A percentile compares a stretch with the other conserved stretches of the same genome.
These are phyloP conservation scores for Macrotus californicus DNA, from an alignment of 2,113 vertebrate genomes.

Conservation along the genomic window DNA sequence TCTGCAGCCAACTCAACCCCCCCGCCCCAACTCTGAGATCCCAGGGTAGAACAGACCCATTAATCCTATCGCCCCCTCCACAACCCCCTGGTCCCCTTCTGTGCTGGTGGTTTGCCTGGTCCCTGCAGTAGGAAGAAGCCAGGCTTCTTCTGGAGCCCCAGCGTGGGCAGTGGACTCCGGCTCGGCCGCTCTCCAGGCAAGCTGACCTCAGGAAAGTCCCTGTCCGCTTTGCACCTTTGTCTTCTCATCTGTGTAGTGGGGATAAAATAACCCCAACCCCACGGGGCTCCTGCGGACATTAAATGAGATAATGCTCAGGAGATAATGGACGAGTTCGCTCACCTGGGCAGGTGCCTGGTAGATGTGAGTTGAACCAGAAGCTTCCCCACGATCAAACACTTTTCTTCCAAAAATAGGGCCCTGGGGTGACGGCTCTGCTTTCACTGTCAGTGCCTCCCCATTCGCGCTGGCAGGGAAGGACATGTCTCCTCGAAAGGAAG, in stretches of 20 bases:
- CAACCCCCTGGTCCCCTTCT: not conserved
- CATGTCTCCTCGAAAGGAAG: not conserved
- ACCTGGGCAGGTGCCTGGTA: not conserved
- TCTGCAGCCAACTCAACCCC: not conserved
- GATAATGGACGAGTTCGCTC: not conserved
- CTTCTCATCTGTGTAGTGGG: not conserved
- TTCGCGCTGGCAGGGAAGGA: not conserved
- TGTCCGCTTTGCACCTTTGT: not conserved
- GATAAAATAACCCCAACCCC: not conserved
- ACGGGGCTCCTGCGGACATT: not conserved
- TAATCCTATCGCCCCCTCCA: no score
- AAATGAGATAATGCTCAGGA: not conserved
- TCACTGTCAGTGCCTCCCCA: not conserved
- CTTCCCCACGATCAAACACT: not conserved
- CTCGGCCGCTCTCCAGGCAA: not conserved
- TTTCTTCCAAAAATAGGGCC: not conserved
- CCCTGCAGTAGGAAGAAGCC: not conserved
- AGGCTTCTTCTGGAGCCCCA: not conserved
- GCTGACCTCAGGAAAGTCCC: not conserved
- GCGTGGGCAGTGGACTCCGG: not conserved
- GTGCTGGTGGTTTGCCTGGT: not conserved
- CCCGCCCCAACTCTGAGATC: not conserved
- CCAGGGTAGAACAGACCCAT: not conserved
- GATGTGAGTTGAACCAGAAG: not conserved
- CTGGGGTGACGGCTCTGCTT: fast-evolving